Conservation (phyloP, 2,113 vertebrate genomes). For the Corythornis madagascariensis region DNA sequence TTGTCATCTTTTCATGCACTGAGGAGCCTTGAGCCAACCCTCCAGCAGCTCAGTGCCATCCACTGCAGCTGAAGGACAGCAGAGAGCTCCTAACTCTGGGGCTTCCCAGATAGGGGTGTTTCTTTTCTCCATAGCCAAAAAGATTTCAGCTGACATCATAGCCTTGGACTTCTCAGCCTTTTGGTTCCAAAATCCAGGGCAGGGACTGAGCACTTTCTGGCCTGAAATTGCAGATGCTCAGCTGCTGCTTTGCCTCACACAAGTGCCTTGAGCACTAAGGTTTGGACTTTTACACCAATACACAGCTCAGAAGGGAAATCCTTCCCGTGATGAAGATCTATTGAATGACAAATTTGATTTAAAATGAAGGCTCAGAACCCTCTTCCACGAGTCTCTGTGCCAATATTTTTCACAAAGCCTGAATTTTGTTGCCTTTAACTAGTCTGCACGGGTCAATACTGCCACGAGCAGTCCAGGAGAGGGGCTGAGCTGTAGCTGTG, state of each 20-base stretch:
- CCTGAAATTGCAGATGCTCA: background rate
- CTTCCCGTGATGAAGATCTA: background rate
- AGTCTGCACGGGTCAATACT: background rate
- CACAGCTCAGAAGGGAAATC: background rate
- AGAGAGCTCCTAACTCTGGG: background rate
- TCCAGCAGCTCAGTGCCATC: rapidly evolving
- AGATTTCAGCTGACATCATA: background rate
- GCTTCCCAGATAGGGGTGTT: background rate
- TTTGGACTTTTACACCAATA: background rate
- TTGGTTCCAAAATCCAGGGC: background rate
- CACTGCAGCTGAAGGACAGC: background rate
- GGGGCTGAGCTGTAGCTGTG: background rate
- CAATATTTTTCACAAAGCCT: background rate
- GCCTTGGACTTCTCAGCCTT: background rate
- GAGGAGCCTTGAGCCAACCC: background rate
- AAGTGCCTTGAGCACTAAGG: background rate
- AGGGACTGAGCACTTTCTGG: background rate
- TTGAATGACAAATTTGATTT: background rate
- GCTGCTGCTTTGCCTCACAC: background rate
- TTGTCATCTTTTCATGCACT: background rate
- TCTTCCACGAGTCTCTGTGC: background rate
- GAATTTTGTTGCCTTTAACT: background rate
- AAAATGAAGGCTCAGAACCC: background rate
- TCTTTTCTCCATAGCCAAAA: background rate
- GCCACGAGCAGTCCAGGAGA: background rate